Conservation (phyloP, 2,888 invertebrate species). For the Drosophila pullipes region DNA sequence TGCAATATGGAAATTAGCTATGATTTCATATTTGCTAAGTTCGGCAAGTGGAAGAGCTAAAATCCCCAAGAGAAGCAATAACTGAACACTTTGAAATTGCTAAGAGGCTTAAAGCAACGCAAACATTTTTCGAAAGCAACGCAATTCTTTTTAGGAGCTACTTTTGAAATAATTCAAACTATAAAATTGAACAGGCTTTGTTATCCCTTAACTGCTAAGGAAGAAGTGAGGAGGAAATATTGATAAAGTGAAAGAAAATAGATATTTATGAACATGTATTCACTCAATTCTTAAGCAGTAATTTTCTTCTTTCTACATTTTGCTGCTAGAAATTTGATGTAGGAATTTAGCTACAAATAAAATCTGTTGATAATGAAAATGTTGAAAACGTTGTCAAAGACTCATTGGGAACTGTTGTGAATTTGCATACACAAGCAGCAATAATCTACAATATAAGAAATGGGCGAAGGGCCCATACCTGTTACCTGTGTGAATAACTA, state of each 20-base stretch:
- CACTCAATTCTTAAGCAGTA: background rate
- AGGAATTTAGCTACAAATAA: background rate
- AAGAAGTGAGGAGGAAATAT: background rate
- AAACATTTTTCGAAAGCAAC: background rate
- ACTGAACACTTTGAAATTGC: slow-evolving; percentile 7
- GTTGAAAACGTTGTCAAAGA: background rate
- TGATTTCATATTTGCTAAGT: slow-evolving; percentile 69
- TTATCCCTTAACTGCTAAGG: background rate
- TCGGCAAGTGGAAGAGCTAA: slow-evolving; percentile 4
- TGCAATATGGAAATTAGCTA: slow-evolving; percentile 70
- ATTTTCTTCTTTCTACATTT: background rate
- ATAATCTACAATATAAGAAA: slow-evolving; percentile 3
- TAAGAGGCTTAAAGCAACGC: background rate
- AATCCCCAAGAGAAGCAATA: slow-evolving; percentile 6
- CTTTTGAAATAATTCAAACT: background rate
- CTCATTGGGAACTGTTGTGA: slow-evolving; percentile 18
- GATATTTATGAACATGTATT: background rate
- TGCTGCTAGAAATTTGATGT: background rate
- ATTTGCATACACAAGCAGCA: slow-evolving; percentile 37
- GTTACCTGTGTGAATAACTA: background rate
- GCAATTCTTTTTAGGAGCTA: background rate
- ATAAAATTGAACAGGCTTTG: too few relatives aligned
- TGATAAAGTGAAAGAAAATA: background rate
- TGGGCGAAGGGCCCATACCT: background rate
- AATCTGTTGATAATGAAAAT: slow-evolving; percentile 19